These are phyloP conservation scores for Corythornis leucogaster DNA, from an alignment of 2,797 vertebrate species.

Conservation along the genomic window DNA sequence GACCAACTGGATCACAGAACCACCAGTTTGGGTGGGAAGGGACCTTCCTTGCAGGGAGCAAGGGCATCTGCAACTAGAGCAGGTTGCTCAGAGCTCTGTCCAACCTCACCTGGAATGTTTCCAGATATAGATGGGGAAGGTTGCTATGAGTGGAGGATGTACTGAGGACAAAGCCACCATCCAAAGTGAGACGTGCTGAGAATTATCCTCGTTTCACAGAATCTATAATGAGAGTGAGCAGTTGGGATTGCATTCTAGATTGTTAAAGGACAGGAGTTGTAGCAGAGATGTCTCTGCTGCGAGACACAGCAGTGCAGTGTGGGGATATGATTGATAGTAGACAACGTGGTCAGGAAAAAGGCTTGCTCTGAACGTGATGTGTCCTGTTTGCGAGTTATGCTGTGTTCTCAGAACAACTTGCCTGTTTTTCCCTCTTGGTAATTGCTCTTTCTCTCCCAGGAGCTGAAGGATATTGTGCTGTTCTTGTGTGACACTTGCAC, in stretches of 20 bases:
- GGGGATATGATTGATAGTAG: background rate
- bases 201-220: background rate
- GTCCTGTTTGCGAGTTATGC: background rate
- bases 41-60: background rate
- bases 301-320: background rate
- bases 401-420: background rate
- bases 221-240: background rate
- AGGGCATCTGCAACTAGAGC: background rate
- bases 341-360: background rate
- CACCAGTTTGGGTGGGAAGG: background rate
- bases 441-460: conserved; percentile 76
- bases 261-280: background rate
- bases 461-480: conserved; percentile 88
- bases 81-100: background rate
- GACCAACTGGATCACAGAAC: background rate
- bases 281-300: background rate
- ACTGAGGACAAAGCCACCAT: background rate
- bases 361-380: background rate
- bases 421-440: background rate
- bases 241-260: background rate
- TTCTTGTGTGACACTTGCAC: conserved; percentile 93
- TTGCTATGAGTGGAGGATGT: background rate
- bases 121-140: background rate
- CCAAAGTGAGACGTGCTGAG: background rate
- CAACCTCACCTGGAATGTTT: background rate